Base-by-base conservation (phyloP, 2,888 invertebrate species). In the Rhagonycha lutea region DNA sequence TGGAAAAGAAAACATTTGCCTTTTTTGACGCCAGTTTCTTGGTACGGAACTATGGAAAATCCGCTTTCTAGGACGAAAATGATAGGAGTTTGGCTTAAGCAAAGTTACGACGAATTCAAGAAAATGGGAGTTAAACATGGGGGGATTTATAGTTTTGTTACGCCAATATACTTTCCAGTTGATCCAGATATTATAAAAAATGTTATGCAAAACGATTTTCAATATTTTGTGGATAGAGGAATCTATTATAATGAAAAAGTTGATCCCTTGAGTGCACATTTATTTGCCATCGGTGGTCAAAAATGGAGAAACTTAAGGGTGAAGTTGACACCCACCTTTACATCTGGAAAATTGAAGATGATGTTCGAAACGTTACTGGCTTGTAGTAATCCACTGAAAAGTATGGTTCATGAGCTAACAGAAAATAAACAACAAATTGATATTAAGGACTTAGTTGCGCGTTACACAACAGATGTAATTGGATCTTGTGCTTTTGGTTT, bases 161-260 rank as follows among this genome's bases (percentile, higher is more conserved):
- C 65, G 61, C 82, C 81, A 11, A 28, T 75, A 5, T 79, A 80
- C 12, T 68, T 83, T 9, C 78, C 81, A 12, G 74, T 82, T 3
- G 83, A 84, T 79, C 73, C 83, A 23, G 82, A 84, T 12, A 74
- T 81, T 60, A 61, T 82, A 11, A 83, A 83, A 73, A 87, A 88
- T 63, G 86, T 92, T 18, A 82, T 92, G 81, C 89, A 90, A 24
- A 90, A 89, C 79, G 92, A 92, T 80, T 93, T 92, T 79, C 86
- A 86, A 3, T 86, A 90, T 82, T 93, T 93, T 78, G 89, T 90
- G 82, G 91, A 92, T 76, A 91, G 92, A 69, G 92, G 92, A 0
- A 85, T 90, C n/a, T 90, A 90, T 80, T 86, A 85, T 7, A 90
- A 92, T 70, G 91, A 91, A 67, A 84, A 89, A 12, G 87, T 88